Conservation (phyloP, 2,113 vertebrate genomes). For the Rhinolophus ferrumequinum region DNA sequence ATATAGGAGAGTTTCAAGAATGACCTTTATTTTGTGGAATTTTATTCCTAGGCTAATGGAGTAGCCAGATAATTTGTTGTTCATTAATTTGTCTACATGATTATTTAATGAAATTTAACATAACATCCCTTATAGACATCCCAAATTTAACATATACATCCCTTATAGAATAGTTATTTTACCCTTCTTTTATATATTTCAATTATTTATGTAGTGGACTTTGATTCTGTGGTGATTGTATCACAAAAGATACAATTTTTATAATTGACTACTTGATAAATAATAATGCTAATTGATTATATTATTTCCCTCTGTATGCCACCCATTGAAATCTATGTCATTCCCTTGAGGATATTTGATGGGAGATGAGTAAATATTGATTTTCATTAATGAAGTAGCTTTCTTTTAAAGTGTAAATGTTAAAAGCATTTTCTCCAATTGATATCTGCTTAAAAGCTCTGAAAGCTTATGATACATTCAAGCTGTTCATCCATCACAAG, state of each 20-base stretch:
- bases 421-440: slow-evolving; percentile 40
- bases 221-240: not conserved
- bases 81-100: not conserved
- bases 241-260: not conserved
- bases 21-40: not conserved
- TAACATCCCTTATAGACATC: no score
- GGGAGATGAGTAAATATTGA: not conserved
- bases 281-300: slow-evolving; percentile 18
- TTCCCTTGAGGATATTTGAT: slow-evolving; percentile 32
- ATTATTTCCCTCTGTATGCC: not conserved
- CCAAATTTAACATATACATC: no score
- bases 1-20: not conserved
- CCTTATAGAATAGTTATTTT: not conserved
- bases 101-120: slow-evolving; percentile 26
- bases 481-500: not conserved
- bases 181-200: not conserved
- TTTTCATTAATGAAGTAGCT: slow-evolving; percentile 49
- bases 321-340: slow-evolving; percentile 43
- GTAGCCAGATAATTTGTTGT: not conserved
- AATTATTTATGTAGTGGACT: not conserved
- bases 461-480: not conserved
- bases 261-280: slow-evolving; percentile 25
- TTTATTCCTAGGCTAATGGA: not conserved
- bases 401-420: not conserved
- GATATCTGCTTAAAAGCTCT: not conserved